phyloP scores from a whole-genome alignment of 2,888 invertebrate species.

The Cantharis lateralis region DNA sequence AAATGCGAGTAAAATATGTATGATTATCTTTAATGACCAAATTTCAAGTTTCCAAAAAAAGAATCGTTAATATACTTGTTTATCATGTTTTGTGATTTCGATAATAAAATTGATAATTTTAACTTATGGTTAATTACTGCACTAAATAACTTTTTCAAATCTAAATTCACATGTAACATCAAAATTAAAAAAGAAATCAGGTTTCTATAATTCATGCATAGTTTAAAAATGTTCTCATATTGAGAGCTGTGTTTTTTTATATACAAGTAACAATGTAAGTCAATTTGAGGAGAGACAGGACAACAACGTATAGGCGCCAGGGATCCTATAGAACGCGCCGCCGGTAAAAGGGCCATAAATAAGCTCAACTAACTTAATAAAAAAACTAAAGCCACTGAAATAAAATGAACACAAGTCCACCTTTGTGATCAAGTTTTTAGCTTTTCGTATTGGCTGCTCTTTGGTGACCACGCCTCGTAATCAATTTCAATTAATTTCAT shows the following conservation, averaged over 20 bases:
- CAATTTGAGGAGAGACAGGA: conserved; percentile 30
- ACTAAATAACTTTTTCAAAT: not conserved
- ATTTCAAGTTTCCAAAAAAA: not conserved
- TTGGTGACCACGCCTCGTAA: conserved; percentile 27
- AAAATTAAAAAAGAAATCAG: not conserved
- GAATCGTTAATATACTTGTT: not conserved
- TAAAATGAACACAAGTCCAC: conserved; percentile 40
- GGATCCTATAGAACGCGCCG: conserved; percentile 46
- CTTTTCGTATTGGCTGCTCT: conserved; percentile 30
- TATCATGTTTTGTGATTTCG: not conserved
- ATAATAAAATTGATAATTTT: not conserved
- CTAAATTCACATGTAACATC: not conserved
- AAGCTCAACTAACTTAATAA: conserved; percentile 43
- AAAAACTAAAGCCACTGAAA: conserved; percentile 40
- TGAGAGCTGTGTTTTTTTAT: not conserved
- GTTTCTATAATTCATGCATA: not conserved
- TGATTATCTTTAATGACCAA: not conserved
- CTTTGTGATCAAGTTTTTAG: conserved; percentile 27
- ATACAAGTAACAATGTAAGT: conserved; percentile 26
- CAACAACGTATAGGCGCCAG: conserved; percentile 46
- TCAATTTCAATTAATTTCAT: conserved; percentile 20
- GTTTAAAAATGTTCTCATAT: not conserved
- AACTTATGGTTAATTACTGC: not conserved
- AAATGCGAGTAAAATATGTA: not conserved
- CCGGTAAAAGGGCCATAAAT: conserved; percentile 52